These are phyloP conservation scores for Chloebia gouldiae DNA, from an alignment of 2,113 vertebrate species.

Conservation along the genomic window DNA sequence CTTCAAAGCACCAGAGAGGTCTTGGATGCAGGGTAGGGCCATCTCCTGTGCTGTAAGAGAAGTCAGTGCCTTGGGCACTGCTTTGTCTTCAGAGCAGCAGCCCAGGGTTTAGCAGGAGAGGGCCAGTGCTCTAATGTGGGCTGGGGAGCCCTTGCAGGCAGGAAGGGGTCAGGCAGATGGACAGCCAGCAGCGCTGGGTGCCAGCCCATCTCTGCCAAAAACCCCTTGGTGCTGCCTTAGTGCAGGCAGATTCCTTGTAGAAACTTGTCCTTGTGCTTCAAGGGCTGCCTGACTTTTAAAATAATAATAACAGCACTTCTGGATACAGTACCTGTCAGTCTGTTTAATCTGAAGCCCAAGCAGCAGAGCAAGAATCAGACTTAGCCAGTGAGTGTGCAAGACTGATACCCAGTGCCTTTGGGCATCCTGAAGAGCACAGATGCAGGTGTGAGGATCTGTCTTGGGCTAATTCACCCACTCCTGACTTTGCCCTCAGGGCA, in stretches of 20 bases:
- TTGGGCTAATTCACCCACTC: not conserved
- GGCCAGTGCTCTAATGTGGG: not conserved
- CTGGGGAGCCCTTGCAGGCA: not conserved
- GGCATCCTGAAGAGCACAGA: not conserved
- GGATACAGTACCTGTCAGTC: not conserved
- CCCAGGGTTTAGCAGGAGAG: fast-evolving
- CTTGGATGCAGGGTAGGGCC: not conserved
- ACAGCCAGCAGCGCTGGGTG: not conserved
- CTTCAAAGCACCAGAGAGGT: not conserved
- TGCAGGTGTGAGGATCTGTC: not conserved
- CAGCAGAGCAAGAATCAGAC: not conserved
- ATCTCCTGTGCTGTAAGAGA: not conserved
- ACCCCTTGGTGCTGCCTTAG: not conserved
- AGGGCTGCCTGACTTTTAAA: not conserved
- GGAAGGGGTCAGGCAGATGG: not conserved
- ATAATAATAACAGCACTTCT: not conserved
- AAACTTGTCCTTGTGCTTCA: not conserved
- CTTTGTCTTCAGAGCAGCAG: not conserved
- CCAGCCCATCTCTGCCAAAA: not conserved
- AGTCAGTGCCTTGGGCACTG: not conserved
- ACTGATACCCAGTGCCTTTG: not conserved
- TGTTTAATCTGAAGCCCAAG: not conserved
- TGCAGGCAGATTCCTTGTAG: not conserved
- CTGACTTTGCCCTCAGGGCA: not conserved
- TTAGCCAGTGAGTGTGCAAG: not conserved